Conservation (phyloP, 2,888 invertebrate genomes). For the Drosophila ezoana region DNA sequence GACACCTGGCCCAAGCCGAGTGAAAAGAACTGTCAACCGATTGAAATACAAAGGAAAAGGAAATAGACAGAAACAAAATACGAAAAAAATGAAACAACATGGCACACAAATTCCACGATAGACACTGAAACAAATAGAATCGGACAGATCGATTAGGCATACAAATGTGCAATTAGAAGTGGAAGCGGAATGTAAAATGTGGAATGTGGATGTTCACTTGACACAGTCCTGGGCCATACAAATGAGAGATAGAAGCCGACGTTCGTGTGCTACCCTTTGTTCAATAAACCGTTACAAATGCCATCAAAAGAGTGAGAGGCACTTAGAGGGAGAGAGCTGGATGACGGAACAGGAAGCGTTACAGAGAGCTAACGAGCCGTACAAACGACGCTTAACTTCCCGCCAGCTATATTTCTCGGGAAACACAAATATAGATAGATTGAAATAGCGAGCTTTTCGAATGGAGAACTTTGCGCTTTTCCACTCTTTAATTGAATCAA, state of each 20-base stretch:
- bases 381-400: conserved; percentile 28
- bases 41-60: conserved; percentile 9
- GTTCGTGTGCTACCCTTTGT: conserved; percentile 65
- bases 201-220: conserved; percentile 30
- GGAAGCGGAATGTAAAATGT: conserved; percentile 24
- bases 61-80: conserved; percentile 8
- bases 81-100: conserved; percentile 34
- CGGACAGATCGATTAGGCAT: conserved; percentile 79
- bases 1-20: conserved; percentile 65
- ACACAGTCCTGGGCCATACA: conserved; percentile 11
- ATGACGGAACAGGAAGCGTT: conserved; percentile 47
- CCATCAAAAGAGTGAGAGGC: not conserved
- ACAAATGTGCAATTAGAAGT: conserved; percentile 76
- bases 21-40: conserved; percentile 54
- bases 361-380: conserved; percentile 67
- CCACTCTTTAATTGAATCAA: conserved; percentile 50
- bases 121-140: conserved; percentile 64
- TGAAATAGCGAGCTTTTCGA: not conserved
- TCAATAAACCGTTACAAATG: conserved; percentile 66
- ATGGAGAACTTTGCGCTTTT: conserved; percentile 6
- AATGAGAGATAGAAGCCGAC: conserved; percentile 14
- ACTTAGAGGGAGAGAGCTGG: not conserved
- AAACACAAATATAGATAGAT: conserved; percentile 3
- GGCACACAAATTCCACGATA: conserved; percentile 71
- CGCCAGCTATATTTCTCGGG: not conserved